A percentile compares a stretch with the other conserved stretches of the same genome.
phyloP scores from a whole-genome alignment of 2,797 vertebrate species.

The Xerus rutilus region DNA sequence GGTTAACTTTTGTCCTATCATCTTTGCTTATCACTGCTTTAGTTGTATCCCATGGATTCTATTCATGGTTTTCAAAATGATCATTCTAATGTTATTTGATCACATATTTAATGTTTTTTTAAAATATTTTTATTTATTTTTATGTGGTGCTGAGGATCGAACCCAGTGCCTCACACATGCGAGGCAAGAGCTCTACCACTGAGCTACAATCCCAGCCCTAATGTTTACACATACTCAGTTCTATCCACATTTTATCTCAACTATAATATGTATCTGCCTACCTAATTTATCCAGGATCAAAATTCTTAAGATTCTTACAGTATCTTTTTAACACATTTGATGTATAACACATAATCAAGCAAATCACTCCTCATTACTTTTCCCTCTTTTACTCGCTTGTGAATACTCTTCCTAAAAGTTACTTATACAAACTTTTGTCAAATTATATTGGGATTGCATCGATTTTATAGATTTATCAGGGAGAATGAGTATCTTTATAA shows the following conservation, averaged over 20 bases:
- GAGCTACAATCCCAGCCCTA: too few relatives aligned
- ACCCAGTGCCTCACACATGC: too few relatives aligned
- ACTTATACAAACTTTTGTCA: background rate
- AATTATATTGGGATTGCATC: background rate
- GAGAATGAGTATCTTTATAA: background rate
- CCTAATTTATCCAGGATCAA: background rate
- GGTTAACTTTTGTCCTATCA: background rate
- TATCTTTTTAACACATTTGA: conserved; percentile 12
- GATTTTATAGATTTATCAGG: background rate
- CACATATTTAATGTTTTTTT: background rate
- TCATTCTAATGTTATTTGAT: background rate
- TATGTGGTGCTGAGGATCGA: too few relatives aligned
- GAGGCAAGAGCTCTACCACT: too few relatives aligned
- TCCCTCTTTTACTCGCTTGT: background rate
- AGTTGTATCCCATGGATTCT: background rate
- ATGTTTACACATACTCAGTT: background rate
- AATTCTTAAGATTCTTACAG: background rate
- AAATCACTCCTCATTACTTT: background rate
- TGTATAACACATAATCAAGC: background rate
- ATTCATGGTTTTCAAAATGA: background rate
- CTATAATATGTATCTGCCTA: background rate
- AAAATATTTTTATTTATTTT: too few relatives aligned
- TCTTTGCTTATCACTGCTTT: conserved; percentile 18
- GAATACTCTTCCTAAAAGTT: background rate
- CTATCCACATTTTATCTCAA: background rate